Conservation (phyloP, 2,113 vertebrate species). For the Camelus bactrianus region DNA sequence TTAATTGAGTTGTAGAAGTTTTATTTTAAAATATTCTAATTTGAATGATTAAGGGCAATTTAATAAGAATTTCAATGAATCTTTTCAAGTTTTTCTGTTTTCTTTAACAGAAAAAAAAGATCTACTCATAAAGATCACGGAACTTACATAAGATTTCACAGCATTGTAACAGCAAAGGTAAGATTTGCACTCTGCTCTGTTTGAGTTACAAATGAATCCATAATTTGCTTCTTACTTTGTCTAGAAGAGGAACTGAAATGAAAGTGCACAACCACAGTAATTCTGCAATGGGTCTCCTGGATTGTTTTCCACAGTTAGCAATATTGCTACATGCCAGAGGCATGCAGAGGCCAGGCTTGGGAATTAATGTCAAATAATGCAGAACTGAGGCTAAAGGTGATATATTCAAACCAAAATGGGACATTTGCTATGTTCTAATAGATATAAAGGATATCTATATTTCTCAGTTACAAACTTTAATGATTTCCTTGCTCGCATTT, state of each 20-base stretch:
- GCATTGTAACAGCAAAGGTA: neutral
- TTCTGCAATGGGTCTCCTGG: rapidly evolving
- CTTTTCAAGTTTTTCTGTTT: neutral
- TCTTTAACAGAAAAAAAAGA: neutral
- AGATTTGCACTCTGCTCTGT: neutral
- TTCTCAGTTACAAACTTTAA: neutral
- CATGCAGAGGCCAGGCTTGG: neutral
- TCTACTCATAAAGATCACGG: neutral
- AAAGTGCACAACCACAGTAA: rapidly evolving
- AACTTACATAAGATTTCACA: neutral
- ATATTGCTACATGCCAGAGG: rapidly evolving
- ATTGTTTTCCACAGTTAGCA: neutral
- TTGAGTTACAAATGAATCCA: neutral
- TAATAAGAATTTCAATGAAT: neutral
- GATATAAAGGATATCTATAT: neutral
- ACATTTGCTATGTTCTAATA: neutral
- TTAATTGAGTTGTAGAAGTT: neutral
- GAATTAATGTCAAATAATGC: neutral
- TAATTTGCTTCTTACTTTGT: neutral
- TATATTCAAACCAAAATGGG: neutral
- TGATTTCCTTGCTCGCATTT: constrained; percentile 30
- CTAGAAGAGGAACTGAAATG: neutral
- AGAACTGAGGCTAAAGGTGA: neutral
- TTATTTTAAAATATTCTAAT: neutral
- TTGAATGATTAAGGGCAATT: neutral